Percentiles rank a stretch among this genome's conserved stretches.
These are phyloP conservation scores for Tenualosa ilisha DNA, from an alignment of 2,797 vertebrate genomes.

Conservation along the genomic window DNA sequence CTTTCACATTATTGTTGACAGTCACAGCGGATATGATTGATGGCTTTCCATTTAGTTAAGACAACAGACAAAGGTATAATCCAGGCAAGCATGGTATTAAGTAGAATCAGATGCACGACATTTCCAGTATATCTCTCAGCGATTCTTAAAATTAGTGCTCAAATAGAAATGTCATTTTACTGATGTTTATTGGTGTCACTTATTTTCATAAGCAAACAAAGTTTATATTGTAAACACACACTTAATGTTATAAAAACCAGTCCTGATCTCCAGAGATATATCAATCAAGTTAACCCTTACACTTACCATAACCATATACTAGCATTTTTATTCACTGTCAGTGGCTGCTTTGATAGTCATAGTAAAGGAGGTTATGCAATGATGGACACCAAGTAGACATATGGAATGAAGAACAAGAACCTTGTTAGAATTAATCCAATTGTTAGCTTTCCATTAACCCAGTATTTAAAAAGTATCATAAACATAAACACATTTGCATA, in stretches of 20 bases:
- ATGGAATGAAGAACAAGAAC: background rate
- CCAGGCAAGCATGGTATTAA: background rate
- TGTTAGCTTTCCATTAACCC: no score
- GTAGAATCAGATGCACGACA: background rate
- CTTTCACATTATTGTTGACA: constrained; percentile 40
- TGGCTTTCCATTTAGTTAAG: constrained; percentile 51
- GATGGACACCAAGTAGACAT: background rate
- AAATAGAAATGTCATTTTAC: background rate
- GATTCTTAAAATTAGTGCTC: background rate
- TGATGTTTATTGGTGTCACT: background rate
- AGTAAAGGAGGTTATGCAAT: background rate
- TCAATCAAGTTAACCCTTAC: no score
- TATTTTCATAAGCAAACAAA: background rate
- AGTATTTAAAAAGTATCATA: no score
- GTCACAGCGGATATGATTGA: constrained; percentile 48
- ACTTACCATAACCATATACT: background rate
- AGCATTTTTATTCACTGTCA: background rate
- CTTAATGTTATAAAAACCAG: background rate
- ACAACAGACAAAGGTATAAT: constrained; percentile 7
- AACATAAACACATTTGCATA: no score
- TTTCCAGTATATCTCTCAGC: background rate
- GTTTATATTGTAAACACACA: background rate
- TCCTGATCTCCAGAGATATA: background rate
- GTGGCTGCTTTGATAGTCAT: background rate
- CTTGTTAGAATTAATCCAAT: no score